A percentile compares a stretch with the other conserved stretches of the same genome.
phyloP scores from a whole-genome alignment of 1,140 invertebrate species.

The Aphis craccivora region DNA sequence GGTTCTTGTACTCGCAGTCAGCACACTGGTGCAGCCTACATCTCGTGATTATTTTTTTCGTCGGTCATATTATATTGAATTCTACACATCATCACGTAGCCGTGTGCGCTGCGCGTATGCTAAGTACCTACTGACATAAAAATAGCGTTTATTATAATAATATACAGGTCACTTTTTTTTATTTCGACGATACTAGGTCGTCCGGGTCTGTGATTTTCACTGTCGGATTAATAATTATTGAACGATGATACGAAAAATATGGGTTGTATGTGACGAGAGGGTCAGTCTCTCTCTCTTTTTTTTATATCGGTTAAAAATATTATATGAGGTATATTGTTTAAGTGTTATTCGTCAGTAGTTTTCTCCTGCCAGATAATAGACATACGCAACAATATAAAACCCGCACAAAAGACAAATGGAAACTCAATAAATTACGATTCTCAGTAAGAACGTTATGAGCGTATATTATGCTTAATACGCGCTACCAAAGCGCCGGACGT shows the following conservation, averaged over 20 bases:
- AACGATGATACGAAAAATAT: slow-evolving; percentile 9
- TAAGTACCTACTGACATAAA: not conserved
- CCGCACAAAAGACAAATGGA: not conserved
- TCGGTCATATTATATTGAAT: not conserved
- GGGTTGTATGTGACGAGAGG: not conserved
- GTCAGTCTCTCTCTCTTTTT: not conserved
- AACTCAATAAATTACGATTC: not conserved
- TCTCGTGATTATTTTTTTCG: not conserved
- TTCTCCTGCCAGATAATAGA: not conserved
- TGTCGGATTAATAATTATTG: not conserved
- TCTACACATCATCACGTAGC: not conserved
- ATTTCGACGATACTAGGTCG: not conserved
- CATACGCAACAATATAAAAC: not conserved
- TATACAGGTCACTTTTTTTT: not conserved
- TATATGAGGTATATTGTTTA: not conserved
- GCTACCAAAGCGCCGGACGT: not conserved
- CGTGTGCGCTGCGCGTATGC: not conserved
- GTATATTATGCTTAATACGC: not conserved
- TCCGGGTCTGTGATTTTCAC: not conserved
- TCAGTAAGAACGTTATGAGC: not conserved
- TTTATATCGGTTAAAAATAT: not conserved
- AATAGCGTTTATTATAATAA: not conserved
- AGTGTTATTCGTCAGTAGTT: not conserved
- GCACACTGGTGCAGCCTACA: no score
- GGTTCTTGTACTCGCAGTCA: no score